These are phyloP conservation scores for Drosophila algonquin DNA, from an alignment of 2,888 invertebrate genomes.

Conservation along the genomic window DNA sequence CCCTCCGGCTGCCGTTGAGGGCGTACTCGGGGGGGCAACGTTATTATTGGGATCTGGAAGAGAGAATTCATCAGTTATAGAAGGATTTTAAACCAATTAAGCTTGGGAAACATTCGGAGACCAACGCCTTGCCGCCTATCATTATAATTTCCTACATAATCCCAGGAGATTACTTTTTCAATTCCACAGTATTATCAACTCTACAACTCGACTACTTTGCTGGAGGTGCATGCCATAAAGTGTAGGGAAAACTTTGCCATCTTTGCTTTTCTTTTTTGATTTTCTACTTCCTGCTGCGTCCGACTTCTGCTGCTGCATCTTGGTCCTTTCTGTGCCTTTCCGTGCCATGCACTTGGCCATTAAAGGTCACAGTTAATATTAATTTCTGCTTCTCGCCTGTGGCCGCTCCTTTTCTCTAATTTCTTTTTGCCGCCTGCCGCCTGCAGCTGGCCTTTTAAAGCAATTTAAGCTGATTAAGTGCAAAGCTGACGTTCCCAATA, in stretches of 20 bases:
- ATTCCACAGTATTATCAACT: constrained; percentile 49
- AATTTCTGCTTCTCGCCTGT: constrained; percentile 55
- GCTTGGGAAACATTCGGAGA: constrained; percentile 27
- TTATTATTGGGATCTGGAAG: constrained; percentile 82
- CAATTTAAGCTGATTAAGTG: constrained; percentile 67
- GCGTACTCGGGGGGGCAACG: constrained; percentile 84
- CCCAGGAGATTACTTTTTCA: constrained; percentile 72
- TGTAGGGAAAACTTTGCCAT: constrained; percentile 49
- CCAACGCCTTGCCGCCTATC: constrained; percentile 30
- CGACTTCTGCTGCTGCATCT: constrained; percentile 20
- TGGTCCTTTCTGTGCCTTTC: neutral
- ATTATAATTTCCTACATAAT: constrained; percentile 67
- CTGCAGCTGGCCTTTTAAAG: constrained; percentile 48
- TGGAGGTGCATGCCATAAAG: constrained; percentile 43
- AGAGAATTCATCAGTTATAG: neutral
- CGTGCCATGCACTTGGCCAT: constrained; percentile 62
- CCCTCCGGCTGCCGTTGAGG: constrained; percentile 86
- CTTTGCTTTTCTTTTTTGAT: constrained; percentile 25
- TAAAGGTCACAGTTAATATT: constrained; percentile 79
- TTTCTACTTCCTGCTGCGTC: constrained; percentile 28
- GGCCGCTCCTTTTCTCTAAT: constrained; percentile 33
- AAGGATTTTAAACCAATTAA: neutral
- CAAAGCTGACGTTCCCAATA: constrained; percentile 43
- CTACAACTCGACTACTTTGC: constrained; percentile 5
- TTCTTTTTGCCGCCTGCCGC: constrained; percentile 30